These are phyloP conservation scores for Melanotaenia trifasciata DNA, from an alignment of 2,797 vertebrate species.

Conservation along the genomic window DNA sequence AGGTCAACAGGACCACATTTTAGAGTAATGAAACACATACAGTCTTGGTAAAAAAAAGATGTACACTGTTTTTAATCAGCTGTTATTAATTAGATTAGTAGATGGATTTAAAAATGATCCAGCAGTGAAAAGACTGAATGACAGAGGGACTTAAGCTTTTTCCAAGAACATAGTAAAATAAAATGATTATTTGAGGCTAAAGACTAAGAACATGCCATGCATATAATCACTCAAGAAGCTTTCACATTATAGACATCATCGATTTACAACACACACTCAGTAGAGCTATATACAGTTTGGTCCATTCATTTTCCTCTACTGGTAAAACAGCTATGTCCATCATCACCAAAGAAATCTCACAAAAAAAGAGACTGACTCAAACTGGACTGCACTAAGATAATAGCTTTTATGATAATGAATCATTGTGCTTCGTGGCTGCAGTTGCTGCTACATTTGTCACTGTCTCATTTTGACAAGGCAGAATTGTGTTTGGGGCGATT, in stretches of 20 bases:
- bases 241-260: constrained; percentile 14
- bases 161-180: constrained; percentile 2
- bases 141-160: background rate
- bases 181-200: constrained; percentile 11
- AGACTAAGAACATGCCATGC: constrained; percentile 9
- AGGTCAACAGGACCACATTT: background rate
- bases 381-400: constrained; percentile 21
- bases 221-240: constrained; percentile 18
- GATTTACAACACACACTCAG: background rate
- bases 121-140: background rate
- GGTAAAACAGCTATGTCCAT: constrained; percentile 17
- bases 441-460: constrained; percentile 37
- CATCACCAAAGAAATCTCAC: constrained; percentile 14
- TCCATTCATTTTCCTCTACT: constrained; percentile 10
- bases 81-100: background rate
- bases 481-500: constrained; percentile 1
- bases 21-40: background rate
- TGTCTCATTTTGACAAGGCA: constrained; percentile 20
- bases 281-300: constrained; percentile 6
- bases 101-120: constrained; percentile 12
- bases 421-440: constrained; percentile 15
- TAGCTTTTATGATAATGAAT: constrained; percentile 48
- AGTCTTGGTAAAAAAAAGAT: background rate
- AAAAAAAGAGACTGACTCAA: constrained; percentile 17
- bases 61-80: background rate